Evolutionary conservation across 2,888 invertebrate genomes (phyloP).

Genomic region (Polylopha cassiicola): DNA sequence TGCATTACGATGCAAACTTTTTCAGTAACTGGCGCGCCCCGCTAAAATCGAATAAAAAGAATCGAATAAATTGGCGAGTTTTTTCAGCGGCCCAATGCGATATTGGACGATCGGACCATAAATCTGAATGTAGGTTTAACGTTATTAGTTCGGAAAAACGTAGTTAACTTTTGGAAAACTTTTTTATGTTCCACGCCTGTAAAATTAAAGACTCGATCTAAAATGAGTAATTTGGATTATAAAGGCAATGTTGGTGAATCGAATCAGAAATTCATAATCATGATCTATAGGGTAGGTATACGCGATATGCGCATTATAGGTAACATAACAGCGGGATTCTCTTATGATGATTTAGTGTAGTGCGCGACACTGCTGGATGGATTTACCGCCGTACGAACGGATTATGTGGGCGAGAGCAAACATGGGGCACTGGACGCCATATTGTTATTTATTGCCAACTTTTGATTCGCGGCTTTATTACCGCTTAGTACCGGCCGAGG

Average conservation of each 20-base stretch:
- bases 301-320: slow-evolving; percentile 45
- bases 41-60: slow-evolving; percentile 64
- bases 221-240: slow-evolving; percentile 30
- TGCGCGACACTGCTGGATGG: slow-evolving; percentile 70
- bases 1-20: slow-evolving; percentile 74
- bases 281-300: slow-evolving; percentile 25
- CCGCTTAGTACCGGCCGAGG: slow-evolving; percentile 48
- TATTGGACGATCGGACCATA: slow-evolving; percentile 59
- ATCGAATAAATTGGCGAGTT: slow-evolving; percentile 60
- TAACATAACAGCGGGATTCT: slow-evolving; percentile 62
- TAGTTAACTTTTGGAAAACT: slow-evolving; percentile 8
- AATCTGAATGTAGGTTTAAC: slow-evolving; percentile 51
- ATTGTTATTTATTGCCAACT: slow-evolving; percentile 71
- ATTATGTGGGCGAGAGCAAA: slow-evolving; percentile 77
- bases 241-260: slow-evolving; percentile 48
- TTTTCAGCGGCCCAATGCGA: slow-evolving; percentile 53
- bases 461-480: slow-evolving; percentile 74
- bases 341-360: slow-evolving; percentile 75
- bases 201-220: too few relatives aligned
- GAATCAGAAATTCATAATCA: slow-evolving; percentile 27
- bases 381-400: slow-evolving; percentile 75
- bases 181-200: too few relatives aligned
- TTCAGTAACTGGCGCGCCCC: slow-evolving; percentile 61
- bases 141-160: slow-evolving; percentile 29
- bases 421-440: slow-evolving; percentile 73